Evolutionary conservation across 35 echinoderm and acorn worm species (phyloP), one percentile per base, ranked within the genome.

Genomic region (Heliocidaris tuberculata): DNA sequence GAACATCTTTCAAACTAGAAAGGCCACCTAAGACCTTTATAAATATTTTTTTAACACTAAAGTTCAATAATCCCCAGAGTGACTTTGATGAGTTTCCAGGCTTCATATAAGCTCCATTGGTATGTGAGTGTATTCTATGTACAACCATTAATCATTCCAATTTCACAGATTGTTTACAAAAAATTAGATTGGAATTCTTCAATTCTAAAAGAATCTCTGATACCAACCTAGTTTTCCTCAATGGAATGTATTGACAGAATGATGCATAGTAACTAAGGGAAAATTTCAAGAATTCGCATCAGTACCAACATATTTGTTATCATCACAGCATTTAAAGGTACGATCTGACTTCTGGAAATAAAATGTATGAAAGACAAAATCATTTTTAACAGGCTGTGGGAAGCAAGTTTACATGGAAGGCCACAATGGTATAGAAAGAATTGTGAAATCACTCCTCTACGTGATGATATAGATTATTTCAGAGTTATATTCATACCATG

Each of bases 111-210:
- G 27, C 65, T 24, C 17, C 27, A 24, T 78, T n/a, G 65, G 65
- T 78, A 78, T 78, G 65, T 78, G 65, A 78, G 65, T 7, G 6
- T 42, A 42, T 42, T 42, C 35, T 42, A 42, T 42, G 35, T 21
- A 27, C 1, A 8, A 5, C 65, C 27, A 78, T 78, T 78, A 78
- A 78, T 78, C 65, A 78, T 78, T 24, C 65, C 27, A 21, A 78
- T n/a, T 78, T 78, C 27, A 78, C 21, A 7, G 65, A 27, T 78
- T 78, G 65, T 19, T 21, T 27, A 78, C 21, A 19, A 78, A 78
- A 71, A 78, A 78, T 78, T 78, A 78, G 65, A n/a, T 78, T 78
- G 65, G 65, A 78, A 78, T 78, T 78, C 65, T n/a, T n/a, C 27
- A 17, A 21, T 78, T 78, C 4, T n/a, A 4, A 78, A 19, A 27